Evolutionary conservation across 2,113 vertebrate genomes (phyloP).

Genomic region (Tragulus kanchil): DNA sequence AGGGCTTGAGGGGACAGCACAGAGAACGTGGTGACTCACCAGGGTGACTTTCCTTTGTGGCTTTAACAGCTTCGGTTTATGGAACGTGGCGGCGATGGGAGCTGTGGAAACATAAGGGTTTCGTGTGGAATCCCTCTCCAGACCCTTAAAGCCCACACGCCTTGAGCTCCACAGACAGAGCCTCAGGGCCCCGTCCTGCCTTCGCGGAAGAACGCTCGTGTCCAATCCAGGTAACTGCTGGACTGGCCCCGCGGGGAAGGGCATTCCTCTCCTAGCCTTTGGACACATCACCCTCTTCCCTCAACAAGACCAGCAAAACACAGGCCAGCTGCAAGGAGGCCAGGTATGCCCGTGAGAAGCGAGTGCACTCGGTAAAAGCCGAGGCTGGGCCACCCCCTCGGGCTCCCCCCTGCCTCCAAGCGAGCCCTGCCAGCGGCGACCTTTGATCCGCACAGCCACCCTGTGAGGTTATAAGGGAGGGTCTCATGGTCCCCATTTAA

Average conservation of each 20-base stretch:
- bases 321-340: not conserved
- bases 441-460: not conserved
- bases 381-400: not conserved
- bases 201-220: not conserved
- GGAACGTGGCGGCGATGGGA: conserved; percentile 90
- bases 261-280: not conserved
- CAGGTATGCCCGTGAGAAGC: not conserved
- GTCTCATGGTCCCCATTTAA: not conserved
- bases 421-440: not conserved
- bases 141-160: accelerated
- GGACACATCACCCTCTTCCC: not conserved
- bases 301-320: not conserved
- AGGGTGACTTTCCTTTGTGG: conserved; percentile 90
- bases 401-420: not conserved
- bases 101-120: conserved; percentile 85
- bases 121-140: not conserved
- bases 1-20: not conserved
- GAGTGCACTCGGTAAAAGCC: not conserved
- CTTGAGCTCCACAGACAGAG: not conserved
- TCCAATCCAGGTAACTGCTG: not conserved
- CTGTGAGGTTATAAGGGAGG: not conserved
- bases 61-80: conserved; percentile 95
- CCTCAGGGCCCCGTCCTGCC: not conserved
- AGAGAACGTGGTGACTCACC: conserved; percentile 86
- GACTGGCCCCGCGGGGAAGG: no score